These are phyloP conservation scores for Paraescarpia echinospica DNA, from an alignment of 1,140 invertebrate genomes.

Conservation along the genomic window DNA sequence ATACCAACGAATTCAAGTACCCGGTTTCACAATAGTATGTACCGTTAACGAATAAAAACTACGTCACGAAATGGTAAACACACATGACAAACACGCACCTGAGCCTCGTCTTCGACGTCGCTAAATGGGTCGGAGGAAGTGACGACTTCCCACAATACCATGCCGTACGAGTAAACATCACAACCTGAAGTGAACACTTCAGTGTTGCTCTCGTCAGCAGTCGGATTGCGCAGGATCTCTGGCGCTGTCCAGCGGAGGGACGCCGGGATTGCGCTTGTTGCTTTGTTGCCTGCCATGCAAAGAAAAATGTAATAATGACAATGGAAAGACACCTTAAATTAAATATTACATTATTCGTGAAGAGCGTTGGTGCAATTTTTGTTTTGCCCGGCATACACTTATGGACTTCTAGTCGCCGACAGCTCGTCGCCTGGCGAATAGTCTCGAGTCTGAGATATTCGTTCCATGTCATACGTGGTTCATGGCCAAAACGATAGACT, in stretches of 20 bases:
- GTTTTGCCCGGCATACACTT: too few species aligned
- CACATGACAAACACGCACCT: conserved; percentile 32
- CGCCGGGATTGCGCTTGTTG: conserved; percentile 49
- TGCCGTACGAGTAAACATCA: conserved; percentile 93
- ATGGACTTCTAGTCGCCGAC: too few species aligned
- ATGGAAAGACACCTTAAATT: too few species aligned
- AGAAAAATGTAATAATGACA: neutral
- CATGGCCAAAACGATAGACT: too few species aligned
- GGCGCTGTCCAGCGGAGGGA: conserved; percentile 52
- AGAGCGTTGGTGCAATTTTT: too few species aligned
- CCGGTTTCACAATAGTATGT: neutral
- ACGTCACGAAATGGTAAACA: neutral
- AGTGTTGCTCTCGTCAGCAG: conserved; percentile 36
- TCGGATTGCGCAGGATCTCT: conserved; percentile 45
- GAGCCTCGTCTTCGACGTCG: conserved; percentile 43
- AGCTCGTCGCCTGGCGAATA: too few species aligned
- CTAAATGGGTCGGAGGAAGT: conserved; percentile 67
- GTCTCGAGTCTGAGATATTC: too few species aligned
- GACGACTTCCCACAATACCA: conserved; percentile 95
- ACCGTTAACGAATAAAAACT: neutral
- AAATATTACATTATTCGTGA: too few species aligned
- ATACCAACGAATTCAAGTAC: neutral
- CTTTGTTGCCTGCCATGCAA: conserved; percentile 42
- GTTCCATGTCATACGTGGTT: too few species aligned
- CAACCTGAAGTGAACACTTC: conserved; percentile 75